Conservation (phyloP, 2,888 invertebrate species). For the Macrosiphum euphorbiae region DNA sequence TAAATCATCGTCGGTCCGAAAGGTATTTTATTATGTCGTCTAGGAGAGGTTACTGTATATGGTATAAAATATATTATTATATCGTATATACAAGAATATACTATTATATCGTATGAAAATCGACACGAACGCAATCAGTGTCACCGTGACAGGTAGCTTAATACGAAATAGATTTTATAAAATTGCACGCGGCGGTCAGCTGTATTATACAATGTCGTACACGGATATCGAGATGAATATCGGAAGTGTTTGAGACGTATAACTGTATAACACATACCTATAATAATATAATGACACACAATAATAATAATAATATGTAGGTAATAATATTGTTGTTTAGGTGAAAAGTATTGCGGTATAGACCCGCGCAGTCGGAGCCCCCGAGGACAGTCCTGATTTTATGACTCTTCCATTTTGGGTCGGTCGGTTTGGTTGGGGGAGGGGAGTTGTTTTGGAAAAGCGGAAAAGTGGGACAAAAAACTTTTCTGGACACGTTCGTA, state of each 20-base stretch:
- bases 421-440: background rate
- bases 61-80: background rate
- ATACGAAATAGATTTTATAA: background rate
- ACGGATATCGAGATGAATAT: background rate
- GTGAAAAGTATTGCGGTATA: background rate
- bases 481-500: background rate
- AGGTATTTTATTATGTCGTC: background rate
- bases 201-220: background rate
- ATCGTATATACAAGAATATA: background rate
- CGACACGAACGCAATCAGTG: background rate
- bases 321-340: background rate
- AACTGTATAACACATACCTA: background rate
- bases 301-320: background rate
- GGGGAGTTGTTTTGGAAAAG: background rate
- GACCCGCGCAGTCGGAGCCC: background rate
- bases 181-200: background rate
- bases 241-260: background rate
- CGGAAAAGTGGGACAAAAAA: background rate
- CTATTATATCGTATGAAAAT: background rate
- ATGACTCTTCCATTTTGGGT: background rate
- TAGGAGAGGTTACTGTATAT: background rate
- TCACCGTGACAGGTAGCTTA: background rate
- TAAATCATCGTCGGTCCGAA: background rate
- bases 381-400: background rate
- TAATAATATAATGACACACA: background rate